Evolutionary conservation across 2,113 vertebrate genomes (phyloP).

Genomic region (Planiliza haematocheilus): DNA sequence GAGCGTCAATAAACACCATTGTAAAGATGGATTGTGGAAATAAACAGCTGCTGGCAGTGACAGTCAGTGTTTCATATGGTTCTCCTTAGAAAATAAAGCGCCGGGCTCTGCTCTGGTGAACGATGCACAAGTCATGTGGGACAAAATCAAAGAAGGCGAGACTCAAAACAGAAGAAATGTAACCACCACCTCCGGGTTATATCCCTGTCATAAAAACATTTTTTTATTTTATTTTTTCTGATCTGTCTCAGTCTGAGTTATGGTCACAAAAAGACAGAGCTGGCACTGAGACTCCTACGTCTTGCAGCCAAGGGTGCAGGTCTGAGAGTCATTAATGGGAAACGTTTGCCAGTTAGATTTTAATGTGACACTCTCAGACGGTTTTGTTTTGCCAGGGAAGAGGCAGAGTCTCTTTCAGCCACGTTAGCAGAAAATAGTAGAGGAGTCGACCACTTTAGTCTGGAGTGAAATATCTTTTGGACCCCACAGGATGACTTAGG

Average conservation of each 20-base stretch:
- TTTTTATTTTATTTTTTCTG: too few species aligned
- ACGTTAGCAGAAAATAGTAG: not conserved
- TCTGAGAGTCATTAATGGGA: constrained; percentile 25
- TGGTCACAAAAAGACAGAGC: constrained; percentile 8
- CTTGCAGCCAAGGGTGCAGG: constrained; percentile 11
- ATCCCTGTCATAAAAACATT: not conserved
- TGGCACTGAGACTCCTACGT: not conserved
- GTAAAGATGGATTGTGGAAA: constrained; percentile 10
- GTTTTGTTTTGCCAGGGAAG: not conserved
- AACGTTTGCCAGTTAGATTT: constrained; percentile 4
- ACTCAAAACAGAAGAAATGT: not conserved
- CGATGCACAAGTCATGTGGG: constrained; percentile 23
- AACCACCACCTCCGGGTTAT: not conserved
- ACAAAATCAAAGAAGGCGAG: constrained; percentile 6
- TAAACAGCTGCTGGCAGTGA: constrained; percentile 19
- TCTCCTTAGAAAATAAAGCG: constrained; percentile 23
- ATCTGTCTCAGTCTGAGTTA: not conserved
- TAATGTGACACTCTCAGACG: constrained; percentile 12
- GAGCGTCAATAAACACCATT: constrained; percentile 49
- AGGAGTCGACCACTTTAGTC: not conserved
- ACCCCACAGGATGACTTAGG: too few species aligned
- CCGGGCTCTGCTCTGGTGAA: not conserved
- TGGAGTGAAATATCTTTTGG: not conserved
- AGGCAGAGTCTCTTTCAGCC: constrained; percentile 4
- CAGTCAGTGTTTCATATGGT: constrained; percentile 28